phyloP scores from a whole-genome alignment of 1,140 invertebrate species.

The Hetaerina americana region DNA sequence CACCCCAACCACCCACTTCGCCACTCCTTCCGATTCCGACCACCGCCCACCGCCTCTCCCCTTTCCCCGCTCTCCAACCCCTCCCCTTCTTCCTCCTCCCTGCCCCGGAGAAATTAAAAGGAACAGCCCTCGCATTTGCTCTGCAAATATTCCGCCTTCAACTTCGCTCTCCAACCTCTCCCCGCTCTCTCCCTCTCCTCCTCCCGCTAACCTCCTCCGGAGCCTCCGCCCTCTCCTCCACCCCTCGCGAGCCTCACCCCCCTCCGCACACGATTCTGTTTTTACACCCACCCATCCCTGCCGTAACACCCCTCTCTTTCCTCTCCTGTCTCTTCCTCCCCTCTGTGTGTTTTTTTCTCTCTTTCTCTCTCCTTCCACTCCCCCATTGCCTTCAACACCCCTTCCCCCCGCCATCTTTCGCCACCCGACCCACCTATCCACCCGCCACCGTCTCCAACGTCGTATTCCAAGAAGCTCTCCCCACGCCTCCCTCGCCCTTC shows the following conservation, averaged over 20 bases:
- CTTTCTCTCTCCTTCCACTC: too few species aligned
- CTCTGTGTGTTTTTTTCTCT: too few species aligned
- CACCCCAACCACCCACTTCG: too few species aligned
- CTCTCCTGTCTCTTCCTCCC: too few species aligned
- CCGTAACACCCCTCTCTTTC: not conserved
- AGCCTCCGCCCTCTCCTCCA: too few species aligned
- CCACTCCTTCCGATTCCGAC: too few species aligned
- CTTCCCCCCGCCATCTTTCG: not conserved
- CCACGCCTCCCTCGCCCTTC: not conserved
- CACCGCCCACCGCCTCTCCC: not conserved
- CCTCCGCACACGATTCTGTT: not conserved
- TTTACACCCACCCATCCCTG: not conserved
- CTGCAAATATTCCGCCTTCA: not conserved
- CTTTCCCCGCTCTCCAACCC: conserved; percentile 5
- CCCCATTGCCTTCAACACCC: too few species aligned
- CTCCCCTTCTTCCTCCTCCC: not conserved
- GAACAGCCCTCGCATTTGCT: not conserved
- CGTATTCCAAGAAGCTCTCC: not conserved
- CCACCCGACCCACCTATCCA: not conserved
- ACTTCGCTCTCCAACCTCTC: not conserved
- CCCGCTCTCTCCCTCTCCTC: not conserved
- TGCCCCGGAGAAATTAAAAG: not conserved
- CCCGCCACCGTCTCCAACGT: too few species aligned
- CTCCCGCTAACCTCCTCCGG: too few species aligned
- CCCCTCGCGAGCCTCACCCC: not conserved